A percentile compares a stretch with the other conserved stretches of the same genome.
Conservation (phyloP, 1,140 invertebrate genomes). For the Mizuhopecten yessoensis region DNA sequence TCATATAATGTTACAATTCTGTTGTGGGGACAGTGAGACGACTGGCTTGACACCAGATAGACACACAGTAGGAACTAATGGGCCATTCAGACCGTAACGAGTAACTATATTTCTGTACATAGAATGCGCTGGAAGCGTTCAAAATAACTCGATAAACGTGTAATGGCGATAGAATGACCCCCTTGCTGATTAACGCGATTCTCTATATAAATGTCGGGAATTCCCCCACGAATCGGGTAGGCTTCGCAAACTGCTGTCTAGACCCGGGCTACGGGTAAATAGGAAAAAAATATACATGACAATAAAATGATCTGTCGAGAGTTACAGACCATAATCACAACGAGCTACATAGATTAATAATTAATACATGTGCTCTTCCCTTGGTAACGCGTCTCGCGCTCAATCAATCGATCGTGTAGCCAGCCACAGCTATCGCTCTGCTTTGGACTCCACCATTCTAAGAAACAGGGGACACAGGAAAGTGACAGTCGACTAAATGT, state of each 20-base stretch:
- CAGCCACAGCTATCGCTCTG: background rate
- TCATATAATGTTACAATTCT: too few relatives aligned
- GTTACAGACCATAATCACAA: background rate
- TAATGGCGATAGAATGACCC: too few relatives aligned
- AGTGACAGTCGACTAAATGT: background rate
- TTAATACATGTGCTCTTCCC: constrained; percentile 21
- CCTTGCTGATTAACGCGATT: too few relatives aligned
- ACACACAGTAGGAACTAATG: too few relatives aligned
- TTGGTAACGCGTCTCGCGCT: constrained; percentile 13
- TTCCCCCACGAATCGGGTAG: background rate
- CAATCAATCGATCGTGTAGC: background rate
- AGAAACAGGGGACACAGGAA: background rate
- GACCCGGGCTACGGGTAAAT: background rate
- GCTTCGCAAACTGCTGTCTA: background rate
- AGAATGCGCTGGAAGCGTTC: background rate
- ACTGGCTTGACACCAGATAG: too few relatives aligned
- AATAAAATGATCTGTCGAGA: constrained; percentile 11
- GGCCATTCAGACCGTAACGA: too few relatives aligned
- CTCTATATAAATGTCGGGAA: background rate
- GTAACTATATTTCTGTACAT: too few relatives aligned
- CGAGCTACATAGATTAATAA: constrained; percentile 9
- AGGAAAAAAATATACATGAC: background rate
- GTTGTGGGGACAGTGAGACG: too few relatives aligned
- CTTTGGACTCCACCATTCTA: background rate
- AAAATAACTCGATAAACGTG: too few relatives aligned